Percentiles rank a stretch among this genome's conserved stretches.
Conservation (phyloP, 2,113 vertebrate species). For the Xyliphius kryptos region DNA sequence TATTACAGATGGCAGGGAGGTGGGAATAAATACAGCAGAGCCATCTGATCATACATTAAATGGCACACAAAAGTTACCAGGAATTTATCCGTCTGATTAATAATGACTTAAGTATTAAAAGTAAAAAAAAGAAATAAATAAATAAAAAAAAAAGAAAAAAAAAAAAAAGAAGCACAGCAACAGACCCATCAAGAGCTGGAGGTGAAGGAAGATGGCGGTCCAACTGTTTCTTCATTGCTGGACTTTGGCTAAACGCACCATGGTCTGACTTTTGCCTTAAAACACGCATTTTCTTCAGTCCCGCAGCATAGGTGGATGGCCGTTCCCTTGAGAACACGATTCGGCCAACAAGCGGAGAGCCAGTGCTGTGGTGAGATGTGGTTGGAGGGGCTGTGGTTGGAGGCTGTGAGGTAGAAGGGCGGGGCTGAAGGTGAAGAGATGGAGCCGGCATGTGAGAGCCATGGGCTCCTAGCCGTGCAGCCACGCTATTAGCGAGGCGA, state of each 20-base stretch:
- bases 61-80: no score
- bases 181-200: conserved; percentile 77
- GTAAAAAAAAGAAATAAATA: no score
- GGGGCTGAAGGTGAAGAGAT: conserved; percentile 70
- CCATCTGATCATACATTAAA: no score
- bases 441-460: conserved; percentile 61
- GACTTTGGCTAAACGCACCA: conserved; percentile 95
- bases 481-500: conserved; percentile 84
- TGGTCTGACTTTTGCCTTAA: conserved; percentile 96
- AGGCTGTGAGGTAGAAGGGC: conserved; percentile 70
- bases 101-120: no score
- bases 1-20: no score
- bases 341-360: conserved; percentile 82
- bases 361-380: conserved; percentile 63
- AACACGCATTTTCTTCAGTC: conserved; percentile 81
- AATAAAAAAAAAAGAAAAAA: no score
- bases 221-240: conserved; percentile 96
- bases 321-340: conserved; percentile 93
- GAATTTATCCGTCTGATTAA: no score
- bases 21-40: no score
- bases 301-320: conserved; percentile 71
- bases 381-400: conserved; percentile 57
- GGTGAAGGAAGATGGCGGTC: conserved; percentile 94
- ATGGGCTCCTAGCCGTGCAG: conserved; percentile 70
- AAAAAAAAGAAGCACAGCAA: no score